phyloP scores from a whole-genome alignment of 2,113 vertebrate genomes.

The Lathamus discolor region DNA sequence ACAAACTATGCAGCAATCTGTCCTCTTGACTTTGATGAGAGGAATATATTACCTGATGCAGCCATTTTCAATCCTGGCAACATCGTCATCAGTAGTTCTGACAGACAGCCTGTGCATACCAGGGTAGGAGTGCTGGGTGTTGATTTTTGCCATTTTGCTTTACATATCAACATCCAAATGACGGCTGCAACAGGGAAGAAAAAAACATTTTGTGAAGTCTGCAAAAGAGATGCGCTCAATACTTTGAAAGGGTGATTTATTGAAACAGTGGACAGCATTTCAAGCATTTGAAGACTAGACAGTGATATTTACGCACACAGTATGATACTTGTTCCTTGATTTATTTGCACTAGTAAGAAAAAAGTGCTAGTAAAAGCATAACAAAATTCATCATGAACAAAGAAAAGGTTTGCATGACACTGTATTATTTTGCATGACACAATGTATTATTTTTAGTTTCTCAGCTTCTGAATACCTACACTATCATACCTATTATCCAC shows the following conservation, averaged over 20 bases:
- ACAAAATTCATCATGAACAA: neutral
- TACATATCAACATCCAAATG: slow-evolving; percentile 48
- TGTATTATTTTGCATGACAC: too few relatives aligned
- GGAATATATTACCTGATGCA: slow-evolving; percentile 80
- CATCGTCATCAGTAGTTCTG: slow-evolving; percentile 75
- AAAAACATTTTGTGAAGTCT: neutral
- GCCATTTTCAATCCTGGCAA: slow-evolving; percentile 80
- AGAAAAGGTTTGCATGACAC: neutral
- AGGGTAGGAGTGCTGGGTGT: slow-evolving; percentile 79
- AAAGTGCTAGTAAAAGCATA: neutral
- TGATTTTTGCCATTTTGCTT: slow-evolving; percentile 86
- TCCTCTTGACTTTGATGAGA: neutral
- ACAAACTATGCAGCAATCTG: neutral
- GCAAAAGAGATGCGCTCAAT: neutral
- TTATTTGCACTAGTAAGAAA: neutral
- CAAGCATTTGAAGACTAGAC: neutral
- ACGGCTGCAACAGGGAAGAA: slow-evolving; percentile 27
- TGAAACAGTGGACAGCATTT: neutral
- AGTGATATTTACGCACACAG: neutral
- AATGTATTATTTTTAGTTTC: neutral
- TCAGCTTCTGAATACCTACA: neutral
- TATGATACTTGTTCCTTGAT: neutral
- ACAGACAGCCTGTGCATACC: slow-evolving; percentile 44
- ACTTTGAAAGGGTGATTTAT: neutral
- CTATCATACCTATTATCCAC: neutral